Conservation (phyloP, 1,140 invertebrate species). For the Campoletis sonorensis region DNA sequence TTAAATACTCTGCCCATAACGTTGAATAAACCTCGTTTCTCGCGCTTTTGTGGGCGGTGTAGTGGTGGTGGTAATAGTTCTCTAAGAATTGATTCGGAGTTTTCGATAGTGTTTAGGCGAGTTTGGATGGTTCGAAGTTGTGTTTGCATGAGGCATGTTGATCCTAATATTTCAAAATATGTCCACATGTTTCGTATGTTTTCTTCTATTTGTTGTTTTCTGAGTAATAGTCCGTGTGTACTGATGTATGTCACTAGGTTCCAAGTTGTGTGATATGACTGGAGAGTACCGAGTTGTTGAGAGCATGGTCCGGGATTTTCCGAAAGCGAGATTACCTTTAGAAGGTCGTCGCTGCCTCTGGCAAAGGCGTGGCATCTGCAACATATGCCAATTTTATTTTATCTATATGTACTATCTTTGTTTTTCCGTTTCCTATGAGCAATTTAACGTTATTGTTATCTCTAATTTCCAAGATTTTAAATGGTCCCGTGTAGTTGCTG, state of each 20-base stretch:
- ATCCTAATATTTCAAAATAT: not conserved
- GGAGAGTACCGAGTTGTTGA: constrained; percentile 12
- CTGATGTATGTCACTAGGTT: constrained; percentile 9
- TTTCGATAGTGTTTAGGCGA: constrained; percentile 21
- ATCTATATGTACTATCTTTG: constrained; percentile 7
- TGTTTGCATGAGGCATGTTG: not conserved
- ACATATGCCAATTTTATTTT: constrained; percentile 27
- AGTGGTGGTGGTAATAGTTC: constrained; percentile 1
- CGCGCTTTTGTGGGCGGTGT: not conserved
- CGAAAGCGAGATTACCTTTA: not conserved
- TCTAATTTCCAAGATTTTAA: not conserved
- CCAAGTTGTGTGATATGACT: constrained; percentile 4
- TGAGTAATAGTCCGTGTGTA: constrained; percentile 7
- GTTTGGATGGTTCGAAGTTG: constrained; percentile 3
- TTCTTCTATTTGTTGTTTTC: constrained; percentile 13
- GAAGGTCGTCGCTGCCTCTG: not conserved
- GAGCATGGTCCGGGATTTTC: constrained; percentile 25
- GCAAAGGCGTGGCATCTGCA: constrained; percentile 20
- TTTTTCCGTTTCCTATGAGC: not conserved
- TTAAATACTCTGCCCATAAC: constrained; percentile 29
- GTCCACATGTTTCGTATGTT: not conserved
- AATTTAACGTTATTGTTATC: constrained; percentile 14
- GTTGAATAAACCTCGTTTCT: constrained; percentile 29
- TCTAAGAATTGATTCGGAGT: not conserved
- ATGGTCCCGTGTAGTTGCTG: constrained; percentile 10